Evolutionary conservation across 2,113 vertebrate genomes (phyloP).

Genomic region (Scomber colias): DNA sequence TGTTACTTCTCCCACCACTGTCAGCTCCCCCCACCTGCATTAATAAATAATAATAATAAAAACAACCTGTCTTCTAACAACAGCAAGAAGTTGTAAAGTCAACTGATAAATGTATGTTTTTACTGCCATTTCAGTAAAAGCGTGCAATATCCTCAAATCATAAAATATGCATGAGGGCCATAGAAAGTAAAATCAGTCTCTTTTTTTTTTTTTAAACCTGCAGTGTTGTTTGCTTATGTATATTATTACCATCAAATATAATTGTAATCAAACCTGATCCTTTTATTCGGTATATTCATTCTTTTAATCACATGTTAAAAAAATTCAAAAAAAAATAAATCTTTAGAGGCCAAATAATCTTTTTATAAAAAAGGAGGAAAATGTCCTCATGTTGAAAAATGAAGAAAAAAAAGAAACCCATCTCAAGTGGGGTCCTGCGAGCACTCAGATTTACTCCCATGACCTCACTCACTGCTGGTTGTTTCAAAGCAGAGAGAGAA

Average conservation of each 20-base stretch:
- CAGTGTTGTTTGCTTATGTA: constrained; percentile 20
- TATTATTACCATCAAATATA: constrained; percentile 12
- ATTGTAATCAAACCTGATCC: constrained; percentile 22
- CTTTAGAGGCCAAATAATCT: constrained; percentile 7
- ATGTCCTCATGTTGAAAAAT: constrained; percentile 15
- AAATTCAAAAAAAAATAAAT: too few species aligned
- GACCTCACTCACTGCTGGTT: constrained; percentile 55
- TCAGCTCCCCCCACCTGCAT: background rate
- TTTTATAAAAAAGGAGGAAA: background rate
- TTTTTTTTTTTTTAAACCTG: constrained; percentile 15
- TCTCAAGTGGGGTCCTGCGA: constrained; percentile 34
- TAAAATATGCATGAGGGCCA: constrained; percentile 55
- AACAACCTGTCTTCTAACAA: constrained; percentile 3
- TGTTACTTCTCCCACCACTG: background rate
- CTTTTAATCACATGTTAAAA: background rate
- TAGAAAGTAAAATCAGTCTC: constrained; percentile 40
- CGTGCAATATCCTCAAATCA: constrained; percentile 21
- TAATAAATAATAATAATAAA: background rate
- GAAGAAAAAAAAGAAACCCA: background rate
- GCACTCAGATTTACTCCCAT: constrained; percentile 42
- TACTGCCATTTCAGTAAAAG: constrained; percentile 38
- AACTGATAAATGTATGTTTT: constrained; percentile 26
- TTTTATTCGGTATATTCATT: background rate
- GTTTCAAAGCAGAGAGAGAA: constrained; percentile 43
- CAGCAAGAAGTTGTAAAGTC: constrained; percentile 25